These are phyloP conservation scores for Electrophaes corylata DNA, from an alignment of 2,888 invertebrate genomes.

Conservation along the genomic window DNA sequence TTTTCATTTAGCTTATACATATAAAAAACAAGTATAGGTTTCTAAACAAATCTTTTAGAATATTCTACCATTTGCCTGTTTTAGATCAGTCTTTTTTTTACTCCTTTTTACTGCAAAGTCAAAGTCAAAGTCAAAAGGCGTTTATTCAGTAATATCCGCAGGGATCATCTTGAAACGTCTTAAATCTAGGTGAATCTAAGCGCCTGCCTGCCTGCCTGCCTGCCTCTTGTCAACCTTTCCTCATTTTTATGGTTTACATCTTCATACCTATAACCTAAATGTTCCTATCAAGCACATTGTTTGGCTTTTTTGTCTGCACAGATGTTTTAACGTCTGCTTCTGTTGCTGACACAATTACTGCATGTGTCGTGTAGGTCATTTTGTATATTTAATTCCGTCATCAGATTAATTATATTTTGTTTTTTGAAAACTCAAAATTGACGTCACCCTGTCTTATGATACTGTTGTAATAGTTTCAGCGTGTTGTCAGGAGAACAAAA, in stretches of 20 bases:
- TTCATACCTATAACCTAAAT: constrained; percentile 30
- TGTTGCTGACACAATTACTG: constrained; percentile 51
- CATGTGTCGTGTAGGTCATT: constrained; percentile 44
- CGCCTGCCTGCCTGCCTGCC: too few species aligned
- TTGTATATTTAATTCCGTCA: constrained; percentile 41
- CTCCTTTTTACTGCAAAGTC: too few species aligned
- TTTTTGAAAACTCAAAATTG: background rate
- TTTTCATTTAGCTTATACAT: too few species aligned
- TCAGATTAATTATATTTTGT: constrained; percentile 15
- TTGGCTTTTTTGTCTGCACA: constrained; percentile 48
- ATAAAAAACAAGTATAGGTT: too few species aligned
- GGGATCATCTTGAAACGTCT: too few species aligned
- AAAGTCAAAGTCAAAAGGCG: too few species aligned
- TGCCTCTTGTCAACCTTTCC: background rate
- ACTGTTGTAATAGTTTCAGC: constrained; percentile 16
- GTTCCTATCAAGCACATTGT: constrained; percentile 29
- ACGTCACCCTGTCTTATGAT: background rate
- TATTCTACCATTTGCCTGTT: background rate
- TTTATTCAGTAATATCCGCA: too few species aligned
- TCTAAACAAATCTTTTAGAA: too few species aligned
- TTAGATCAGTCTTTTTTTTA: background rate
- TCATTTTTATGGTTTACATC: background rate
- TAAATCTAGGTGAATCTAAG: too few species aligned
- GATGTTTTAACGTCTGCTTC: constrained; percentile 46
- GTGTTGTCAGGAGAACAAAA: constrained; percentile 38